A percentile compares a stretch with the other conserved stretches of the same genome.
Conservation (phyloP, 1,140 invertebrate genomes). For the Leucophenga varia region DNA sequence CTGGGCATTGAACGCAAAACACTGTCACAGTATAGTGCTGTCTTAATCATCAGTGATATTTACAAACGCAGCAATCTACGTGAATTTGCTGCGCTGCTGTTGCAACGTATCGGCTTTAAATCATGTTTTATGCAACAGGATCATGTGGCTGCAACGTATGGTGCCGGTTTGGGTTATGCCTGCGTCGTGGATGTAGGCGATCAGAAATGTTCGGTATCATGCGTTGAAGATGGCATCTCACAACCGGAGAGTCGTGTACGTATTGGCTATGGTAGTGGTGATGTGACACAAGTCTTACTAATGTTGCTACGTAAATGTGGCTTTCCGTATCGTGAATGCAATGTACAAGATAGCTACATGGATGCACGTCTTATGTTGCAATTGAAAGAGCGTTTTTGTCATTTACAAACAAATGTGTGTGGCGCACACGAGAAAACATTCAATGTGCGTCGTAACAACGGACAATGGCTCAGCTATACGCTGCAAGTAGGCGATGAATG, state of each 20-base stretch:
- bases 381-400: constrained; percentile 88
- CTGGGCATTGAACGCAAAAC: constrained; percentile 66
- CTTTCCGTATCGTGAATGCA: constrained; percentile 83
- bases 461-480: constrained; percentile 68
- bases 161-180: constrained; percentile 85
- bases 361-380: constrained; percentile 77
- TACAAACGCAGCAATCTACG: constrained; percentile 86
- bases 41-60: constrained; percentile 88
- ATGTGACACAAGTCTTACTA: constrained; percentile 82
- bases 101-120: constrained; percentile 83
- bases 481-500: constrained; percentile 89
- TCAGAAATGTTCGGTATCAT: constrained; percentile 93
- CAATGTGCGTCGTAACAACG: constrained; percentile 26
- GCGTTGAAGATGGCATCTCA: constrained; percentile 95
- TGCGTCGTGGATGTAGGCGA: constrained; percentile 96
- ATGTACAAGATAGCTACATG: constrained; percentile 65
- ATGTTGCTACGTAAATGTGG: constrained; percentile 85
- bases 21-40: constrained; percentile 80
- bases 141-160: constrained; percentile 92
- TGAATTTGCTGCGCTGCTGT: constrained; percentile 78
- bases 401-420: constrained; percentile 72
- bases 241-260: constrained; percentile 80
- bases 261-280: constrained; percentile 87
- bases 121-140: constrained; percentile 85
- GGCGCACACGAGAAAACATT: constrained; percentile 55